Conservation (phyloP, 1,140 invertebrate genomes). For the Asbolus verrucosus region DNA sequence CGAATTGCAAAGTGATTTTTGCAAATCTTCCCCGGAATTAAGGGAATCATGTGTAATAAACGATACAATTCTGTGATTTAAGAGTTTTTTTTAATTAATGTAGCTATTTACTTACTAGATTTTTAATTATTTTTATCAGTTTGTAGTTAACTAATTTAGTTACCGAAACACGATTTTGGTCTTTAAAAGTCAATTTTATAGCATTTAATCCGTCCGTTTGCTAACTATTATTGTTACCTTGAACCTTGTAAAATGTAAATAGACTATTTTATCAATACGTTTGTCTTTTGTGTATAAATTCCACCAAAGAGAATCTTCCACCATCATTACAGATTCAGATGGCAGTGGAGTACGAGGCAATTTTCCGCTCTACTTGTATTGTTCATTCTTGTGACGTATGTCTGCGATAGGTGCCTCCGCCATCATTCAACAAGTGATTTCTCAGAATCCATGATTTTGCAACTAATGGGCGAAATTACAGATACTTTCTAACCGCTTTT, state of each 20-base stretch:
- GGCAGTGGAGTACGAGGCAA: too few species aligned
- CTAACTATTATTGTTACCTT: slow-evolving; percentile 31
- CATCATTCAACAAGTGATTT: too few species aligned
- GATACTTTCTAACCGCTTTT: too few species aligned
- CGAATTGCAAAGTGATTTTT: slow-evolving; percentile 19
- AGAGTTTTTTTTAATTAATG: slow-evolving; percentile 22
- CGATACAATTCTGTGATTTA: slow-evolving; percentile 23
- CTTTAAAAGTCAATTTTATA: slow-evolving; percentile 24
- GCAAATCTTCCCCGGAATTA: not conserved
- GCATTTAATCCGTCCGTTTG: slow-evolving; percentile 30
- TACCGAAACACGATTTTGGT: slow-evolving; percentile 23
- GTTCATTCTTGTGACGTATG: too few species aligned
- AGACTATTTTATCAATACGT: slow-evolving; percentile 21
- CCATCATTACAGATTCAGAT: too few species aligned
- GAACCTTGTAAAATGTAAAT: slow-evolving; percentile 26
- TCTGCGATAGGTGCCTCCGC: too few species aligned
- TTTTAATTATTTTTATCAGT: slow-evolving; percentile 30
- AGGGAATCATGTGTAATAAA: slow-evolving; percentile 13
- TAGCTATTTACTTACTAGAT: slow-evolving; percentile 11
- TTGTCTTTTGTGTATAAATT: too few species aligned
- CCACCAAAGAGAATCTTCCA: too few species aligned
- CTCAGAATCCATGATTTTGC: too few species aligned
- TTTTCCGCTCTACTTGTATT: too few species aligned
- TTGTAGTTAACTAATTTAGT: slow-evolving; percentile 18
- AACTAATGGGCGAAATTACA: too few species aligned